phyloP scores from a whole-genome alignment of 2,888 invertebrate species.

The Cephus rjabovi region DNA sequence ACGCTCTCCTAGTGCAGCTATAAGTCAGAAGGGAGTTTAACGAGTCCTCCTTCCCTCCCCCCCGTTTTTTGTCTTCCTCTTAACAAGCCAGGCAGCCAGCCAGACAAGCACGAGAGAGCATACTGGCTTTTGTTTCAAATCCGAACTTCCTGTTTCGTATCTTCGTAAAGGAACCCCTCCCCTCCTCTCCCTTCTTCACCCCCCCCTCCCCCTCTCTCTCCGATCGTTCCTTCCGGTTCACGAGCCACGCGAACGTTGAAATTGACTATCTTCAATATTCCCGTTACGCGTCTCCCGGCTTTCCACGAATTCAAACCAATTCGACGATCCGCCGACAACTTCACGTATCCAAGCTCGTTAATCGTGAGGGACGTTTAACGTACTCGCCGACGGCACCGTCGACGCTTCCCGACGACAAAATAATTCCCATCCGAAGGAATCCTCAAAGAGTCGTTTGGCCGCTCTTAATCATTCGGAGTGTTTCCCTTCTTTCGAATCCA shows the following conservation, averaged over 20 bases:
- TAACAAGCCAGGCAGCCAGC: conserved; percentile 28
- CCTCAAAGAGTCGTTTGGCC: too few relatives aligned
- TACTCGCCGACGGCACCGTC: too few relatives aligned
- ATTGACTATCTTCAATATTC: too few relatives aligned
- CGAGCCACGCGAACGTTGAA: background rate
- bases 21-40: conserved; percentile 35
- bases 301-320: too few relatives aligned
- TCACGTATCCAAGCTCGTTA: background rate
- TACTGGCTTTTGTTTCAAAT: conserved; percentile 30
- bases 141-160: conserved; percentile 26
- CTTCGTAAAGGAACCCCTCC: background rate
- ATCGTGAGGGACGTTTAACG: background rate
- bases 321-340: background rate
- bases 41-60: conserved; percentile 10
- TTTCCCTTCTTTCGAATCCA: too few relatives aligned
- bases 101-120: too few relatives aligned
- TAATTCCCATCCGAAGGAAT: too few relatives aligned
- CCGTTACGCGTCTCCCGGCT: too few relatives aligned
- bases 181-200: background rate
- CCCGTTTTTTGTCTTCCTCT: conserved; percentile 31
- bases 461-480: too few relatives aligned
- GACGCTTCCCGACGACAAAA: too few relatives aligned
- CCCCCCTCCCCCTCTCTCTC: accelerated
- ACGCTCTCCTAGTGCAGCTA: conserved; percentile 25
- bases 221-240: background rate